These are phyloP conservation scores for Thinocorus orbignyianus DNA, from an alignment of 2,113 vertebrate genomes.

Conservation along the genomic window DNA sequence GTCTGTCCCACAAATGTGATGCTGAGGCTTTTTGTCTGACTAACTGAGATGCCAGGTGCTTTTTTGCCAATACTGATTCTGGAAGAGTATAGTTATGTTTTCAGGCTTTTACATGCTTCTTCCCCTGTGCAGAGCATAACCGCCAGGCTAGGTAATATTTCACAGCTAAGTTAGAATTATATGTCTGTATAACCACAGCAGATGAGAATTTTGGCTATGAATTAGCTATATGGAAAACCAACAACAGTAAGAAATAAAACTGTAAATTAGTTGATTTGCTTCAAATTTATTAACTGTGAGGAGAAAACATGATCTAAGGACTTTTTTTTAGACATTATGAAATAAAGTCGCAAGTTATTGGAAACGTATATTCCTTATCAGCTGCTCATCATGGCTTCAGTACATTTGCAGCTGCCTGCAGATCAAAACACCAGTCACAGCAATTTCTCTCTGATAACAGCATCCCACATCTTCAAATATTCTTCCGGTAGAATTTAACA, in stretches of 20 bases:
- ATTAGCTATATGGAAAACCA: not conserved
- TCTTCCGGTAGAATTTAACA: not conserved
- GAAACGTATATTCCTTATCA: not conserved
- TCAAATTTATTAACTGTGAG: not conserved
- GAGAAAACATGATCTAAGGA: not conserved
- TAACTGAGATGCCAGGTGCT: not conserved
- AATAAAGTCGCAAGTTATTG: not conserved
- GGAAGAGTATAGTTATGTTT: not conserved
- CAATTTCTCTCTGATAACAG: not conserved
- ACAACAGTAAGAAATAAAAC: not conserved
- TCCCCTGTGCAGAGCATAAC: not conserved
- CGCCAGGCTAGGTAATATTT: not conserved
- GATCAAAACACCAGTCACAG: not conserved
- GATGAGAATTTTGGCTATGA: not conserved
- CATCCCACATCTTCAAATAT: not conserved
- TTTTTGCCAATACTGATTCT: not conserved
- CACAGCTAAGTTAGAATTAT: not conserved
- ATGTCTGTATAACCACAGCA: not conserved
- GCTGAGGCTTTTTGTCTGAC: not conserved
- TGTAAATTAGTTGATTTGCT: not conserved
- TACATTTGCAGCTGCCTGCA: not conserved
- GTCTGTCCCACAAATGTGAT: accelerated
- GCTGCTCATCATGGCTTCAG: not conserved
- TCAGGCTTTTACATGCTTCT: not conserved
- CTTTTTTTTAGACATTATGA: not conserved